Conservation (phyloP, 2,113 vertebrate species). For the Sceloporus tristichus region DNA sequence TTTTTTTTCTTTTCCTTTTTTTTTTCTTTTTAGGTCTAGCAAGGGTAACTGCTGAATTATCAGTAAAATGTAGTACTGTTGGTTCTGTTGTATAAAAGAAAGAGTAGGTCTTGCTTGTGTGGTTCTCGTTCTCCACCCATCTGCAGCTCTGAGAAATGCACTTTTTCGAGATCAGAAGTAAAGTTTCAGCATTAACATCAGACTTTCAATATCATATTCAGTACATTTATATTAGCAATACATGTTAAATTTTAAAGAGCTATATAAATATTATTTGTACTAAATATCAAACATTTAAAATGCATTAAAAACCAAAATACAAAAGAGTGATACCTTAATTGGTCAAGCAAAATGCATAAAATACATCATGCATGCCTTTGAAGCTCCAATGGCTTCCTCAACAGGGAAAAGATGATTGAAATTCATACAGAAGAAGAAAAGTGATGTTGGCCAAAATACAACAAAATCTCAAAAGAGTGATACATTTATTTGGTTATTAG, state of each 20-base stretch:
- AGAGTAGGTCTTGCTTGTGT: slow-evolving; percentile 61
- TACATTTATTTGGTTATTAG: not conserved
- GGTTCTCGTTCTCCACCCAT: slow-evolving; percentile 82
- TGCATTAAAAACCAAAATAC: no score
- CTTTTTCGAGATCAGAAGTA: slow-evolving; percentile 35
- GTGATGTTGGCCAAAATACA: not conserved
- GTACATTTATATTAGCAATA: not conserved
- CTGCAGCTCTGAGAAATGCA: slow-evolving; percentile 80
- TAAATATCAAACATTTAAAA: slow-evolving; percentile 2
- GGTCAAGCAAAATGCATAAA: no score
- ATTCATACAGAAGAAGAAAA: no score
- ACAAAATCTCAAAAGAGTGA: not conserved
- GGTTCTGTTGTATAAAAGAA: slow-evolving; percentile 32
- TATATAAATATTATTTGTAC: not conserved
- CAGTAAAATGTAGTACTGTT: slow-evolving; percentile 53
- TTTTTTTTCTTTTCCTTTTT: no score
- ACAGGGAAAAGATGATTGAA: no score
- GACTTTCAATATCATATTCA: not conserved
- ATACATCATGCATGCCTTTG: no score
- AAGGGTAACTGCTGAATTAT: slow-evolving; percentile 59
- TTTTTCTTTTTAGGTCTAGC: slow-evolving; percentile 50
- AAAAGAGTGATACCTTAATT: not conserved
- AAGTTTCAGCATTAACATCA: not conserved
- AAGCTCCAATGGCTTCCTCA: no score
- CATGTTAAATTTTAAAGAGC: not conserved